Evolutionary conservation across 2,888 invertebrate species (phyloP), one percentile per base, ranked within the genome.

Genomic region (Strigamia maritima): DNA sequence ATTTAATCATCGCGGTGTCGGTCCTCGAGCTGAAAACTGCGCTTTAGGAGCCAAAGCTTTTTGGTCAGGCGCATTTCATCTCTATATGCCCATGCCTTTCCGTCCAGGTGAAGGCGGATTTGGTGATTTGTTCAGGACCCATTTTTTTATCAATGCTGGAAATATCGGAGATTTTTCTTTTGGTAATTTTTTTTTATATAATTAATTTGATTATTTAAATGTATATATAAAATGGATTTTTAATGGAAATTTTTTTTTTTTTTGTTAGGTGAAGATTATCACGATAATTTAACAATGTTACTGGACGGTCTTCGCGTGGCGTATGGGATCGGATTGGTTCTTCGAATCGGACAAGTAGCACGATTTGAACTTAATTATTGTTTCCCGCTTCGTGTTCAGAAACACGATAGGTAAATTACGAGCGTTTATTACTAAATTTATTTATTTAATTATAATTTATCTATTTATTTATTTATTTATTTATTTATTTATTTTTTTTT

Each of bases 311-410:
- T 86, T 74, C 84, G 98, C 80, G 89, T 92, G 83, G 90, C 96
- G 2, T 90, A 90, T 83, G 98, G 99, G 40, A 86, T 91, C 79
- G 98, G 97, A 19, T 85, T 97, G 78, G 94, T 93, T 16, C 88
- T 97, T 84, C 90, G 93, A 81, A 87, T 98, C 80, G 95, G 92
- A 82, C 90, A 93, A 82, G 88, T 92, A 81, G 97, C 96, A n/a
- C 90, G 97, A 80, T 89, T 98, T 79, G 98, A 99, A 89, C 90
- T 99, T 79, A 98, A 98, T 89, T 96, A 98, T 88, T 93, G 94
- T 86, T 87, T 93, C 84, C 98, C 98, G 65, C 83, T 93, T 79
- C 87, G 88, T 75, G 90, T 90, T 81, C 88, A 89, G 82, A 86
- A 88, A 80, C 90, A 89, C 16, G 95, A 96, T 87, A 85, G 85